A percentile compares a stretch with the other conserved stretches of the same genome.
These are phyloP conservation scores for Brachionus plicatilis DNA, from an alignment of 1,140 invertebrate genomes.

Conservation along the genomic window DNA sequence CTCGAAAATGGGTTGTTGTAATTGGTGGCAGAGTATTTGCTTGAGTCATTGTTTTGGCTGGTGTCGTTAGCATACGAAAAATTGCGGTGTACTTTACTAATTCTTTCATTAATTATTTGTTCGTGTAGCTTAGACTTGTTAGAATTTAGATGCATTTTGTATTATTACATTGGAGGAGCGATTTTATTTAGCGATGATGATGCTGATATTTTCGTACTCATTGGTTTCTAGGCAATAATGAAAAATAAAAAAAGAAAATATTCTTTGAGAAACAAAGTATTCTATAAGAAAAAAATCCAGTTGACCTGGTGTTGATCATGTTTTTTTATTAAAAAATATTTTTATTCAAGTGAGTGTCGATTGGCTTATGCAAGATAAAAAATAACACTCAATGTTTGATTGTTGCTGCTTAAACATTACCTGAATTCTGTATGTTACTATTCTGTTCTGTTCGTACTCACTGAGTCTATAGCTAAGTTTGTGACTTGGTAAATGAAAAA, in stretches of 20 bases:
- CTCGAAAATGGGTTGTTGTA: background rate
- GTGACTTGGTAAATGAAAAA: background rate
- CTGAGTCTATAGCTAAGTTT: background rate
- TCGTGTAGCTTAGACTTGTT: constrained; percentile 6
- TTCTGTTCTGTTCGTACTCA: background rate
- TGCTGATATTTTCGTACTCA: constrained; percentile 2
- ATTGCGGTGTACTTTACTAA: background rate
- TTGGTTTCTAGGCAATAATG: background rate
- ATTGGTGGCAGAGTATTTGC: background rate
- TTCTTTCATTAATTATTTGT: constrained; percentile 17
- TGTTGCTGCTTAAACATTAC: background rate
- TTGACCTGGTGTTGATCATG: background rate
- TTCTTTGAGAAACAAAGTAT: background rate
- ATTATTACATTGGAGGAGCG: background rate
- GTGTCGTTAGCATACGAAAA: background rate
- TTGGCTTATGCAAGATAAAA: background rate
- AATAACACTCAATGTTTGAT: background rate
- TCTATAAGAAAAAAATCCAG: background rate
- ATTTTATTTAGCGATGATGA: background rate
- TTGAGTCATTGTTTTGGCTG: background rate
- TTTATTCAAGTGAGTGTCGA: background rate
- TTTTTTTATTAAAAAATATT: background rate
- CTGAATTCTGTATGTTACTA: background rate
- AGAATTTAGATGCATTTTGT: constrained; percentile 7
- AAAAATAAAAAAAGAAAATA: background rate